Evolutionary conservation across 2,797 vertebrate genomes (phyloP), one percentile per base, ranked within the genome.

Genomic region (Spinus olivaceus): DNA sequence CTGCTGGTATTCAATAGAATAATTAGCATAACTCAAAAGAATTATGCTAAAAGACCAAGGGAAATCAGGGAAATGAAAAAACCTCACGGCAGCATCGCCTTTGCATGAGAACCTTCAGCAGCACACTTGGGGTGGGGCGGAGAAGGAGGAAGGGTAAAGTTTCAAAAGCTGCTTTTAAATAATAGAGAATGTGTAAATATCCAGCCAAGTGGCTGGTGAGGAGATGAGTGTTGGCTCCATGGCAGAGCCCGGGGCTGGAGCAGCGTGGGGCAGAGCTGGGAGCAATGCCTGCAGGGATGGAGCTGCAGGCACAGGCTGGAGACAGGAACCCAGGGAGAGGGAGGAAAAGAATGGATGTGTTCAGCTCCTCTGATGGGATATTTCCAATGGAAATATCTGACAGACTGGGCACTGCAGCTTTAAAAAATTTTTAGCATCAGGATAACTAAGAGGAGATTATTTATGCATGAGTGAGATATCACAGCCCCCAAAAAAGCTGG

Each of bases 391-490:
- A 87, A 89, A 78, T 61, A 59, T 25, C 81, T 78, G 74, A 8
- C 17, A 78, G 87, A 76, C 50, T 57, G 71, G 67, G 86, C 76
- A 72, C 8, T 13, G 33, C 23, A 69, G 81, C 30, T 77, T 59
- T 5, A 23, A 16, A 1, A 4, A 0, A 11, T 4, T 7, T 50
- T 77, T 50, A 89, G 81, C 78, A 54, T 27, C 32, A 8, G 25
- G 72, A 23, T 82, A 90, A 86, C 61, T 23, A 63, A 64, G 1
- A 84, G 50, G 88, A 80, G 70, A 71, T 91, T 79, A 44, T 79
- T 94, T 92, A 86, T 92, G 80, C 84, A 82, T 86, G 67, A 89
- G 65, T 54, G 87, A 69, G 83, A 23, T 32, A 54, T 50, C 37
- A 42, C n/a, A 56, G 86, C 39, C 59, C 63, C 63, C 84, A 76